Conservation (phyloP, 2,113 vertebrate genomes). For the Pantherophis guttatus region DNA sequence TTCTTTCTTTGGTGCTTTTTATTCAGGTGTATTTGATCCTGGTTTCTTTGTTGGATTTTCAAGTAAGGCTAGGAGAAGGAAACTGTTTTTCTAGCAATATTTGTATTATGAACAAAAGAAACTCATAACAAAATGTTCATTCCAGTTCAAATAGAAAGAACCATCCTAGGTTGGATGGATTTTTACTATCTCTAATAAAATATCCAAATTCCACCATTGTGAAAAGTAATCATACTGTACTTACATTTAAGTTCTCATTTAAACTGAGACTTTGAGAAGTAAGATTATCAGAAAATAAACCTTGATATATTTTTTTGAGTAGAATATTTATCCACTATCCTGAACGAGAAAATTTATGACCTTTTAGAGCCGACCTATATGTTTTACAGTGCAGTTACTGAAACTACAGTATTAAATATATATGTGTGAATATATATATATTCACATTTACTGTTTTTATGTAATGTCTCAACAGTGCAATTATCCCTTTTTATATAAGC, state of each 20-base stretch:
- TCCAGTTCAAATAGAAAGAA: background rate
- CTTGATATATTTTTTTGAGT: background rate
- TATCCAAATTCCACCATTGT: background rate
- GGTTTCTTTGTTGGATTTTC: background rate
- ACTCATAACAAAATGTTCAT: background rate
- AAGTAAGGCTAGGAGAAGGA: background rate
- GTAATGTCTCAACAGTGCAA: constrained; percentile 10
- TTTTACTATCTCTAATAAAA: background rate
- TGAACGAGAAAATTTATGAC: background rate
- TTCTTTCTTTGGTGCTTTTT: background rate
- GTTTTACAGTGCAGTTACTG: background rate
- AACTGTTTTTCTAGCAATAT: background rate
- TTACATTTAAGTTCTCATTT: background rate
- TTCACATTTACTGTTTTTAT: constrained; percentile 6
- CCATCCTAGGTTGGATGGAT: background rate
- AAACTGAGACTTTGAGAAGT: background rate
- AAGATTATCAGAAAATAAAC: background rate
- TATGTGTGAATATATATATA: no score
- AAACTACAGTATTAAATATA: background rate
- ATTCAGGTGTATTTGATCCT: background rate
- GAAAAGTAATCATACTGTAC: background rate
- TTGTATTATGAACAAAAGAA: background rate
- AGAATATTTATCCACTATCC: background rate
- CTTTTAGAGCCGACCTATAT: background rate
- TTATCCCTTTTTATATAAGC: background rate